Percentiles rank a stretch among this genome's conserved stretches.
phyloP scores from a whole-genome alignment of 2,797 vertebrate species.

The Hemibagrus guttatus region DNA sequence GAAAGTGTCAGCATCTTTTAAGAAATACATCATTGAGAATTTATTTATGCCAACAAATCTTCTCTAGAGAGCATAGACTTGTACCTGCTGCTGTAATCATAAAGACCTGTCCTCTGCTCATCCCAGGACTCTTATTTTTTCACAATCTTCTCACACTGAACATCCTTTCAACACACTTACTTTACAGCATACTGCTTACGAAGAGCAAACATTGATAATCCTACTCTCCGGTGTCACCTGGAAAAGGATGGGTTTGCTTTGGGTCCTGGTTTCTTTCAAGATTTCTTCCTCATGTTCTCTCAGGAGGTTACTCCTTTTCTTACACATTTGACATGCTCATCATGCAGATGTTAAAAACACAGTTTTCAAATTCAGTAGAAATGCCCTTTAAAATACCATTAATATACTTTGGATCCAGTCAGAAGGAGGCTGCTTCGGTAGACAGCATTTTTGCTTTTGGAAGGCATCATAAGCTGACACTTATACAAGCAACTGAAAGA shows the following conservation, averaged over 20 bases:
- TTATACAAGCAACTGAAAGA: background rate
- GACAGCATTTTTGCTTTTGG: background rate
- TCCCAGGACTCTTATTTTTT: background rate
- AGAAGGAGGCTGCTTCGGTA: background rate
- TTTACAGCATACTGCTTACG: background rate
- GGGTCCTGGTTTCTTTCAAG: background rate
- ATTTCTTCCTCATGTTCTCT: background rate
- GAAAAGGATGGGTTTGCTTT: background rate
- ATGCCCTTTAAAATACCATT: background rate
- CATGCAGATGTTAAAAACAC: background rate
- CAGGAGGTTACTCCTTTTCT: background rate
- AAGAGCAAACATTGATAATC: background rate
- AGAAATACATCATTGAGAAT: background rate
- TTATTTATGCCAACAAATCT: background rate
- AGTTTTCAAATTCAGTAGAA: background rate
- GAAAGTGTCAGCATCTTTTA: background rate
- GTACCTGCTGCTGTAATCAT: background rate
- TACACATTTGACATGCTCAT: background rate
- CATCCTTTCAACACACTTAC: background rate
- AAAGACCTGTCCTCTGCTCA: background rate
- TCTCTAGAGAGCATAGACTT: background rate
- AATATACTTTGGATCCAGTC: background rate
- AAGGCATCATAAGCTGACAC: background rate
- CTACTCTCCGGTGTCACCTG: background rate
- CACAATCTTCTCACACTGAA: background rate